Evolutionary conservation across 2,113 vertebrate species (phyloP).

Genomic region (Melozone crissalis): DNA sequence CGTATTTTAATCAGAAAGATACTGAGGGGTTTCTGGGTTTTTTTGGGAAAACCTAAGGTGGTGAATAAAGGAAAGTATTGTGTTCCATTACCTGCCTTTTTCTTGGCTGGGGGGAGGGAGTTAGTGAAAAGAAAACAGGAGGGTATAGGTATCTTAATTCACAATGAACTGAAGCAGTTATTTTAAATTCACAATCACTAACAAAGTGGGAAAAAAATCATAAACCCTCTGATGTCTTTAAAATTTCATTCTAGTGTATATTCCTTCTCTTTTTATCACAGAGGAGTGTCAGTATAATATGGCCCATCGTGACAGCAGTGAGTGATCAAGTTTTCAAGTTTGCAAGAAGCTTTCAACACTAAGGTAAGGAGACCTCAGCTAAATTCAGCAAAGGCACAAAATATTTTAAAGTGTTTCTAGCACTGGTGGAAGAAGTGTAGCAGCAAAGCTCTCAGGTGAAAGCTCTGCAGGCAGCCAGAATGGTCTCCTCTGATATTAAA

Average conservation of each 20-base stretch:
- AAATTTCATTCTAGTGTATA: background rate
- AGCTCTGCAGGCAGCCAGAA: background rate
- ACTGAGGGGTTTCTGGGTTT: rapidly evolving
- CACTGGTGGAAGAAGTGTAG: background rate
- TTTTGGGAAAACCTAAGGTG: background rate
- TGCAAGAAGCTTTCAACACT: background rate
- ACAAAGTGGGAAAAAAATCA: background rate
- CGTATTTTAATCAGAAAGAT: background rate
- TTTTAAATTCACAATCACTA: background rate
- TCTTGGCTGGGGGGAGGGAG: background rate
- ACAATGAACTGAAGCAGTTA: background rate
- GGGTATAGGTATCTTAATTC: background rate
- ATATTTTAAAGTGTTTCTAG: background rate
- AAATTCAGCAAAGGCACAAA: background rate
- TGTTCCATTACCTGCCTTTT: background rate
- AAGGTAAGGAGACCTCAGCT: background rate
- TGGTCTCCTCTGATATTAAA: background rate
- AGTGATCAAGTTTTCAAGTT: background rate
- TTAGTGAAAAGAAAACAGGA: background rate
- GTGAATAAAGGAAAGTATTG: background rate
- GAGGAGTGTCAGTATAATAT: background rate
- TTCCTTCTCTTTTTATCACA: background rate
- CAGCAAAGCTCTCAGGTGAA: background rate
- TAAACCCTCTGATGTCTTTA: background rate
- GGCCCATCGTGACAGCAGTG: rapidly evolving